Percentiles rank a stretch among this genome's conserved stretches.
These are phyloP conservation scores for Gerosis bhagava DNA, from an alignment of 2,888 invertebrate genomes.

Conservation along the genomic window DNA sequence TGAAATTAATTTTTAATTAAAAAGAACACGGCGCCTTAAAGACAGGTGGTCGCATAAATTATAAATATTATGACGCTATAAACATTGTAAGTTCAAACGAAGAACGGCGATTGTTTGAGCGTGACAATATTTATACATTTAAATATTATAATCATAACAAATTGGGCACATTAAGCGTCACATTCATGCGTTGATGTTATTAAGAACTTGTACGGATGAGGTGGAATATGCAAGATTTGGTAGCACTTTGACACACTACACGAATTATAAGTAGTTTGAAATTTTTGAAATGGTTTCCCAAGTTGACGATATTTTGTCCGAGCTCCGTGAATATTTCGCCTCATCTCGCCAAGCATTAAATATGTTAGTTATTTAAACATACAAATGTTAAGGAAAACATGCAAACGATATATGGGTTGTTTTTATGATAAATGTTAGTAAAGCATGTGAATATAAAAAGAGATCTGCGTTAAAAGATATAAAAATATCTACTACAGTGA, in stretches of 20 bases:
- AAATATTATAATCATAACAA: too few relatives aligned
- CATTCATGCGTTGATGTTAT: constrained; percentile 37
- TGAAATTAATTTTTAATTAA: constrained; percentile 46
- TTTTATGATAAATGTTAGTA: constrained; percentile 25
- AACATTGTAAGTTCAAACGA: constrained; percentile 38
- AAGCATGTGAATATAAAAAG: constrained; percentile 61
- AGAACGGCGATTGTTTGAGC: constrained; percentile 36
- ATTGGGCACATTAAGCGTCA: too few relatives aligned
- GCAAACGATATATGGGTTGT: constrained; percentile 13
- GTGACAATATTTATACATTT: constrained; percentile 39
- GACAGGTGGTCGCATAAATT: constrained; percentile 54
- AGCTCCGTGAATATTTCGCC: too few relatives aligned
- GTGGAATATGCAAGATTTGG: too few relatives aligned
- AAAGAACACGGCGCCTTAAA: constrained; percentile 38
- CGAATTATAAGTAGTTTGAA: too few relatives aligned
- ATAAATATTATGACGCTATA: constrained; percentile 42
- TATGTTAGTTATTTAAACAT: too few relatives aligned
- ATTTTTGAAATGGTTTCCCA: too few relatives aligned
- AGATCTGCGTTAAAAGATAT: constrained; percentile 70
- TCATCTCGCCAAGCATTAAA: too few relatives aligned
- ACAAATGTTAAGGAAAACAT: constrained; percentile 36
- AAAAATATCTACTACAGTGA: constrained; percentile 36
- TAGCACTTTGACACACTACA: too few relatives aligned
- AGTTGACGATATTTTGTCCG: too few relatives aligned
- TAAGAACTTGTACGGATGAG: constrained; percentile 9